Base-by-base conservation (phyloP, 2,888 invertebrate species). In the Itoplectis maculator region DNA sequence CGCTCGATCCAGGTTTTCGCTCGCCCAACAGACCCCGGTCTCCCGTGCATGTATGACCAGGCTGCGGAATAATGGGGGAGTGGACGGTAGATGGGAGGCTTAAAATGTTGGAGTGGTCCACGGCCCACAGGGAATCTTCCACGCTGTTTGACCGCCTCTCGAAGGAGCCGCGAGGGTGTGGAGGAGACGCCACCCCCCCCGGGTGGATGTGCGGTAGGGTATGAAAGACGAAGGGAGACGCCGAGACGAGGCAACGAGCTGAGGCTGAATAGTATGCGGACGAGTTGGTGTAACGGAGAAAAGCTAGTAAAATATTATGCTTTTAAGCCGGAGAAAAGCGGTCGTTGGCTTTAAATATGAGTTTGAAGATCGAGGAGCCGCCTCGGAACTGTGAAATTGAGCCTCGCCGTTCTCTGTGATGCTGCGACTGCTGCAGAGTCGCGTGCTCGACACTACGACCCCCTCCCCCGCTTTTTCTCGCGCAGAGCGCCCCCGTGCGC, bases 221-320 rank as follows among this genome's bases (percentile, higher is more conserved):
- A 86, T 74, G 49, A 79, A 69, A 40, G 54, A 11, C 6, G 42
- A 40, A 42, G 40, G 20, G 15, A n/a, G 29, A 23, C n/a, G 65
- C 20, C 20, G 18, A 40, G 45, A 45, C 42, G 40, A 74, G 35
- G 74, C 20, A 40, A 69, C n/a, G n/a, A n/a, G n/a, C n/a, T 49
- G 74, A 74, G 74, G 18, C 40, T 69, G 47, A 18, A 61, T 70
- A 51, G 63, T 18, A 70, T 56, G 70, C 23, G 76, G 59, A 49
- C 51, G 29, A 42, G 51, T 59, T 51, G 45, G 37, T 37, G 59
- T 35, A 59, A 59, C 59, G 47, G 68, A 66, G 61, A 66, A 75
- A 68, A 54, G 29, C 68, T 61, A 65, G 87, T 90, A 89, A 91
- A 91, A 91, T 91, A 91, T 90, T 88, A 92, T 88, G 90, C 91